These are phyloP conservation scores for Rhinella marina DNA, from an alignment of 2,797 vertebrate genomes.

Conservation along the genomic window DNA sequence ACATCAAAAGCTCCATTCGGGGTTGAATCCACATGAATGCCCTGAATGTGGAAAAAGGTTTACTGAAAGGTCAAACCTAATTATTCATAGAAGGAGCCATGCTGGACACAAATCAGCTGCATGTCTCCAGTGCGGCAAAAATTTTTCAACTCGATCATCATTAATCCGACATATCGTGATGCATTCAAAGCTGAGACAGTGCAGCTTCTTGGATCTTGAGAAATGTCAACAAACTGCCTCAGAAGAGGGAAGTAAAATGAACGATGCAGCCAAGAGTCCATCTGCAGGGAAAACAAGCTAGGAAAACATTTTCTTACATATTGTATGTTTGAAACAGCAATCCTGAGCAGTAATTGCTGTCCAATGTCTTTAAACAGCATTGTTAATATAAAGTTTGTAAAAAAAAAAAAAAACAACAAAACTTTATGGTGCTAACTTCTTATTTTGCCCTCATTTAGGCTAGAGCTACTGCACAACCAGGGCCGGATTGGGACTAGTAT, in stretches of 20 bases:
- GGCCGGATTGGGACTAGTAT: too few species aligned
- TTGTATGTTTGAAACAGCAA: too few species aligned
- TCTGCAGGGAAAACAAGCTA: not conserved
- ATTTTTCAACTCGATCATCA: not conserved
- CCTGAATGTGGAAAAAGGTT: not conserved
- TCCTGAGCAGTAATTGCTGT: too few species aligned
- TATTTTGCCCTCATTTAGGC: too few species aligned
- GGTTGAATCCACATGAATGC: not conserved
- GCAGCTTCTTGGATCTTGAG: not conserved
- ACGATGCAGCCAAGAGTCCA: not conserved
- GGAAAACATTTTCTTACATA: not conserved
- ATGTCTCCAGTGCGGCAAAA: not conserved
- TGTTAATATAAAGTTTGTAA: too few species aligned
- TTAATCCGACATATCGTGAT: not conserved
- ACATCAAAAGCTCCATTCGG: not conserved
- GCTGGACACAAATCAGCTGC: not conserved
- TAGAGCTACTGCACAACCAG: too few species aligned
- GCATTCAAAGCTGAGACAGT: not conserved
- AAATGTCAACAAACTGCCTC: not conserved
- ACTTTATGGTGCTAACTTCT: too few species aligned
- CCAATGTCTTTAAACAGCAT: too few species aligned
- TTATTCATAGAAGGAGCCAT: not conserved
- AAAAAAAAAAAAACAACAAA: too few species aligned
- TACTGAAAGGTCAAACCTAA: not conserved
- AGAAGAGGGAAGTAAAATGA: not conserved